Evolutionary conservation across 2,888 invertebrate genomes (phyloP).

Genomic region (Chrysina gloriosa): DNA sequence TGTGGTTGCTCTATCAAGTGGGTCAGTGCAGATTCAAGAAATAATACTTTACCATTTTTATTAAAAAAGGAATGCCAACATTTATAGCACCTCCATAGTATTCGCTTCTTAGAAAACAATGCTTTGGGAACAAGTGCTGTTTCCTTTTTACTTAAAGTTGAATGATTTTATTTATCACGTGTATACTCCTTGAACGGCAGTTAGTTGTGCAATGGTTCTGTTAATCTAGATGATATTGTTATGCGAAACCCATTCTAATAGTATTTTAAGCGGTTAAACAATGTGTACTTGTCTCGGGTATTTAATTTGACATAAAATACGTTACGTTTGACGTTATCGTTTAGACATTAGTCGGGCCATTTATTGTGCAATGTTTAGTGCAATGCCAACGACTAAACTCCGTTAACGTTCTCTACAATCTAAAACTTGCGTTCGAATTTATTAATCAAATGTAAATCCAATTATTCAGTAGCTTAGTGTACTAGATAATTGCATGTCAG

Average conservation of each 20-base stretch:
- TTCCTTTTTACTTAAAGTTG: no score
- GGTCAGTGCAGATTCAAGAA: no score
- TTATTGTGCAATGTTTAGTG: conserved; percentile 12
- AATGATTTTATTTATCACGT: no score
- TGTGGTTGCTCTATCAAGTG: no score
- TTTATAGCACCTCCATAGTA: no score
- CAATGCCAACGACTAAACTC: conserved; percentile 27
- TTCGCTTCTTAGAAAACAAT: no score
- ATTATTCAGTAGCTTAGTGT: conserved; percentile 49
- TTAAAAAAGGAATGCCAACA: no score
- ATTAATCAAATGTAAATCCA: conserved; percentile 43
- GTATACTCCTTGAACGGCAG: no score
- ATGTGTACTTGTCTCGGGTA: conserved; percentile 14
- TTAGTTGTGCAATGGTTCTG: not conserved
- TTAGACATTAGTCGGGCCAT: conserved; percentile 28
- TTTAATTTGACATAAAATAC: conserved; percentile 32
- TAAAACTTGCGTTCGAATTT: conserved; percentile 33
- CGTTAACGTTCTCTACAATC: conserved; percentile 37
- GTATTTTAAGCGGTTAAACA: not conserved
- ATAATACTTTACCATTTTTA: no score
- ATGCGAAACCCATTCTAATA: not conserved
- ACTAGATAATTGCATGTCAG: conserved; percentile 55
- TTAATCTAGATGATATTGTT: conserved; percentile 1
- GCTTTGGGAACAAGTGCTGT: no score
- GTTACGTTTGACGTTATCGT: conserved; percentile 22